Conservation (phyloP, 2,797 vertebrate genomes). For the Neosilurus mollespiculum region DNA sequence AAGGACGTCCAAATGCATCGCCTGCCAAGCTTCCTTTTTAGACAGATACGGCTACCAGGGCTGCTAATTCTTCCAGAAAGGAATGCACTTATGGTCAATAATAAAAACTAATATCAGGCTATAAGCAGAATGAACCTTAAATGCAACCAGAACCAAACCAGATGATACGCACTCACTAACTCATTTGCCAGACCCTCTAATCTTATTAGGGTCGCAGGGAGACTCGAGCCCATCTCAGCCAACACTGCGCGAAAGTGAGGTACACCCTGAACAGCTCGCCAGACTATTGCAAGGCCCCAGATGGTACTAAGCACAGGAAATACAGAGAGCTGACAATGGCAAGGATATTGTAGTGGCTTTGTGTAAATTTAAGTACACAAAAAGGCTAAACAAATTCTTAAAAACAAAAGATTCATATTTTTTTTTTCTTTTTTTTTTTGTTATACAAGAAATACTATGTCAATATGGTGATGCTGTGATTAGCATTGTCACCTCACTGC, state of each 20-base stretch:
- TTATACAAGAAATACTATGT: no score
- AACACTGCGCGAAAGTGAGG: no score
- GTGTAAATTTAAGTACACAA: background rate
- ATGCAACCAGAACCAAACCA: no score
- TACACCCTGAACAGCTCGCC: no score
- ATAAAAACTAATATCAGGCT: background rate
- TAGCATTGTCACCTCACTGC: no score
- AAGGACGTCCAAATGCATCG: slow-evolving; percentile 24
- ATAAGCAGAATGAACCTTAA: background rate
- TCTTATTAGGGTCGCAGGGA: no score
- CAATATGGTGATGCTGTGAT: no score
- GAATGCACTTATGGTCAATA: background rate
- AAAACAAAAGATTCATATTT: no score
- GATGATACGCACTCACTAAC: no score
- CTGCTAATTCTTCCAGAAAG: background rate
- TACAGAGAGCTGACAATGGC: background rate
- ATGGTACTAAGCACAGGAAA: background rate
- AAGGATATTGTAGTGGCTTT: background rate
- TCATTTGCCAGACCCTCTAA: no score
- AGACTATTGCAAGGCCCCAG: background rate
- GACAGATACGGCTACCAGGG: background rate
- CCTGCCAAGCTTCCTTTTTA: slow-evolving; percentile 13
- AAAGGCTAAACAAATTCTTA: background rate
- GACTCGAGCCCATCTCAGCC: no score
- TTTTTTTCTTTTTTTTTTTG: no score